Conservation (phyloP, 1,140 invertebrate species). For the Chironomus striatipennis region DNA sequence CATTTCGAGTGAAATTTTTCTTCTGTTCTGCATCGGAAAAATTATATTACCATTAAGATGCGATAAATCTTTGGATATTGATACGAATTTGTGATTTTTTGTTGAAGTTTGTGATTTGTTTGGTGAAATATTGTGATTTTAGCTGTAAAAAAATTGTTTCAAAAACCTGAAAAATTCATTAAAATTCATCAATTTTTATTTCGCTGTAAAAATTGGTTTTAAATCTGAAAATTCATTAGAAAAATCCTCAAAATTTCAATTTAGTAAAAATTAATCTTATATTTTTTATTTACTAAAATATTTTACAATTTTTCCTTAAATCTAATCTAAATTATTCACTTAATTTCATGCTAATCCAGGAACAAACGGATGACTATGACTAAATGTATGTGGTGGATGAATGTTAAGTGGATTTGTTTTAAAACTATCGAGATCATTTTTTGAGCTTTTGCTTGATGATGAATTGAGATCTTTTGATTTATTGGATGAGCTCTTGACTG, state of each 20-base stretch:
- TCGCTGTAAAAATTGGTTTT: too few species aligned
- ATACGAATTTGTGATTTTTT: too few species aligned
- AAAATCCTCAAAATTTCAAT: not conserved
- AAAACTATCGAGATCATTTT: not conserved
- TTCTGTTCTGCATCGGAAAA: too few species aligned
- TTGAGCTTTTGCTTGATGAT: conserved; percentile 29
- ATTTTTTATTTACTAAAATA: not conserved
- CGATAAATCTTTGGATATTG: too few species aligned
- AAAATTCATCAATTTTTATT: too few species aligned
- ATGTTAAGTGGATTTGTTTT: not conserved
- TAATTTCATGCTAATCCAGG: not conserved
- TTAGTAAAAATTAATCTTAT: not conserved
- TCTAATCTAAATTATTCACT: not conserved
- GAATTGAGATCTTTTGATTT: not conserved
- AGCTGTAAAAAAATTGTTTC: too few species aligned
- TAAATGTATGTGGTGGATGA: not conserved
- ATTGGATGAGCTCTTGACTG: conserved; percentile 30
- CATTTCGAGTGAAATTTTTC: too few species aligned
- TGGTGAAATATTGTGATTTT: too few species aligned
- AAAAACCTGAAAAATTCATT: not conserved
- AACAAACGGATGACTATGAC: not conserved
- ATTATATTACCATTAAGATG: too few species aligned
- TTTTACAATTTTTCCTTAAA: not conserved
- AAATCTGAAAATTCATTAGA: not conserved
- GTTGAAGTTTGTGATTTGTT: too few species aligned